Conservation (phyloP, 2,888 invertebrate species). For the Octodonta nipae region DNA sequence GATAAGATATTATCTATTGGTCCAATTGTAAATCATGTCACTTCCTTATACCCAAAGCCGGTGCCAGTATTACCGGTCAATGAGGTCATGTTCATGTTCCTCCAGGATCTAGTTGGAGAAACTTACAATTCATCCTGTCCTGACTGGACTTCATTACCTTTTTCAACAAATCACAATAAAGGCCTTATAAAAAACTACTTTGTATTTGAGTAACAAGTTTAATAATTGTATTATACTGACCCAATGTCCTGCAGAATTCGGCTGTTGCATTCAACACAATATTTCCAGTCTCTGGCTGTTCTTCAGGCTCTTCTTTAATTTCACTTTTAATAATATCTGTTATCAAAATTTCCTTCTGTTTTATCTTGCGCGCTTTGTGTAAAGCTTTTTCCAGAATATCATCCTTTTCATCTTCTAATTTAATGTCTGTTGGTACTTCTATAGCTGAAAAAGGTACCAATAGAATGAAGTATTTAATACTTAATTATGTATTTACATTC, state of each 20-base stretch:
- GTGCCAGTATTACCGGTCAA: too few species aligned
- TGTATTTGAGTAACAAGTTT: too few species aligned
- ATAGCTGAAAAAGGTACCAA: slow-evolving; percentile 35
- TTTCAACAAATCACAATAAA: too few species aligned
- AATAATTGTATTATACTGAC: slow-evolving; percentile 16
- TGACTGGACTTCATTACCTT: too few species aligned
- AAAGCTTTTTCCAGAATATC: slow-evolving; percentile 41
- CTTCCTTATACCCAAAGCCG: too few species aligned
- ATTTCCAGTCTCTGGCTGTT: slow-evolving; percentile 33
- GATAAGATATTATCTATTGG: too few species aligned
- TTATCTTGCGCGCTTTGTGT: slow-evolving; percentile 44
- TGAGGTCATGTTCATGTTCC: too few species aligned
- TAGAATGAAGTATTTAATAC: background rate
- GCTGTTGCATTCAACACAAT: slow-evolving; percentile 87
- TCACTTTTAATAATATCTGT: slow-evolving; percentile 26
- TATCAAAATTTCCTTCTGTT: slow-evolving; percentile 37
- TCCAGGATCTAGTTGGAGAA: too few species aligned
- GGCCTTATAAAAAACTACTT: too few species aligned
- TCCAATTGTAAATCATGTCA: too few species aligned
- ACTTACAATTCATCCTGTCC: too few species aligned
- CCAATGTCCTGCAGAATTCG: slow-evolving; percentile 86
- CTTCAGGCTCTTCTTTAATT: slow-evolving; percentile 29
- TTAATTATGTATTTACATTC: too few species aligned
- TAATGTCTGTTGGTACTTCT: slow-evolving; percentile 33
- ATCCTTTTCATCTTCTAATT: slow-evolving; percentile 45